phyloP scores from a whole-genome alignment of 30 jellyfish, hydroid and myxozoan genomes.

The Mastigias papua region DNA sequence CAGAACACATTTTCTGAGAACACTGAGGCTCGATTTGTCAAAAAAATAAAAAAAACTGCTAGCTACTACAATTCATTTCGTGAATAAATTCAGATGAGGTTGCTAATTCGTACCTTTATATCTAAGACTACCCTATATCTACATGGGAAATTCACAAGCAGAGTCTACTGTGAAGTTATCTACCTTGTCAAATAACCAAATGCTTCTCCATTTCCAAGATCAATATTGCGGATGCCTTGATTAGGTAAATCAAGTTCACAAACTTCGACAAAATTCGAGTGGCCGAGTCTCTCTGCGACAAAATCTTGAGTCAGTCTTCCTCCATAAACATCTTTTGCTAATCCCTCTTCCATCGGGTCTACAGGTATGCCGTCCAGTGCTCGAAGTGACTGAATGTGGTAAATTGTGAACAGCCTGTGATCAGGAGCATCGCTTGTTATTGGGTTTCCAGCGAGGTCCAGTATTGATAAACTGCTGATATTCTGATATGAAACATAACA shows the following conservation, averaged over 20 bases:
- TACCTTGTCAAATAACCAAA: conserved; percentile 80
- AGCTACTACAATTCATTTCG: too few relatives aligned
- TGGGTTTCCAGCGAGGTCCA: conserved; percentile 94
- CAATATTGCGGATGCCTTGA: conserved; percentile 81
- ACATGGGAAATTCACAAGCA: not conserved
- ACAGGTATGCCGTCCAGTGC: conserved; percentile 88
- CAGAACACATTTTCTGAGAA: too few relatives aligned
- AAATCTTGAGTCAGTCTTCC: conserved; percentile 90
- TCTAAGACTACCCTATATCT: not conserved
- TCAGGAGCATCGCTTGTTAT: conserved; percentile 59
- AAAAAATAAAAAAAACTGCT: too few relatives aligned
- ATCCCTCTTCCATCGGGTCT: conserved; percentile 59
- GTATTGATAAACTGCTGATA: conserved; percentile 54
- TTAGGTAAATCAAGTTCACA: conserved; percentile 91
- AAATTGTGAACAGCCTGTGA: conserved; percentile 82
- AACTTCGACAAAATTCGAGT: conserved; percentile 85
- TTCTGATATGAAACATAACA: conserved; percentile 24
- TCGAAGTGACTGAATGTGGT: conserved; percentile 75
- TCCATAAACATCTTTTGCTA: conserved; percentile 63
- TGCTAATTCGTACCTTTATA: too few relatives aligned
- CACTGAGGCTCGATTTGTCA: too few relatives aligned
- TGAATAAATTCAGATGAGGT: too few relatives aligned
- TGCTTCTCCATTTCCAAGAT: conserved; percentile 67
- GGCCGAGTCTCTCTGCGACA: conserved; percentile 94
- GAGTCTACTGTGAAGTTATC: not conserved